Conservation (phyloP, 2,797 vertebrate genomes). For the Heterohyrax brucei region DNA sequence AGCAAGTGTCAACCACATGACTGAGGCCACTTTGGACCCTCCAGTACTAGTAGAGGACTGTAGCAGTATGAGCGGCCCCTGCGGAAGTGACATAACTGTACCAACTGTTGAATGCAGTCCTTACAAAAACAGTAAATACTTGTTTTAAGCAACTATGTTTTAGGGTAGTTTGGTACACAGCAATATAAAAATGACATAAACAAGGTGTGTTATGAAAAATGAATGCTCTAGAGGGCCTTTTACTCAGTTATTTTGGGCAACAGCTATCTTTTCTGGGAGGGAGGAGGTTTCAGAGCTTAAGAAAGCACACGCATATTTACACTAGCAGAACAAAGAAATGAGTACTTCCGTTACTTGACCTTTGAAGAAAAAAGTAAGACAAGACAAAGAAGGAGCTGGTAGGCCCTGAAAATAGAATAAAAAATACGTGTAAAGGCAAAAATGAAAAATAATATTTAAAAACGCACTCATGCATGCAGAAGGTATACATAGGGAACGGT, state of each 20-base stretch:
- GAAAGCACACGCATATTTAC: neutral
- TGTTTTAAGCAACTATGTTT: neutral
- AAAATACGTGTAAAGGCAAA: neutral
- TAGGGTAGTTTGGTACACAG: neutral
- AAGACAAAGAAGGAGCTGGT: neutral
- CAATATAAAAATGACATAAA: neutral
- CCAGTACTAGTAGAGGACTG: neutral
- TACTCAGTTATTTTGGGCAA: neutral
- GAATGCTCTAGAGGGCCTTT: neutral
- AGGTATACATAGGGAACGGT: neutral
- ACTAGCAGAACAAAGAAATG: neutral
- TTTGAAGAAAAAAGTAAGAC: neutral
- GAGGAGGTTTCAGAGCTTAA: neutral
- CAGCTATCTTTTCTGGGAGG: neutral
- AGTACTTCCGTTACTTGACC: neutral
- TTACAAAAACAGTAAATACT: neutral
- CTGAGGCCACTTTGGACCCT: neutral
- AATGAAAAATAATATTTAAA: neutral
- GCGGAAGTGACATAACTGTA: neutral
- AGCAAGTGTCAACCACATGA: neutral
- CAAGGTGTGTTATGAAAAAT: neutral
- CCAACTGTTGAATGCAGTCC: neutral
- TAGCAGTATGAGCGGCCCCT: neutral
- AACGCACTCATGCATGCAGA: neutral
- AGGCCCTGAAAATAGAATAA: neutral